These are phyloP conservation scores for Scomber japonicus DNA, from an alignment of 2,113 vertebrate species.

Conservation along the genomic window DNA sequence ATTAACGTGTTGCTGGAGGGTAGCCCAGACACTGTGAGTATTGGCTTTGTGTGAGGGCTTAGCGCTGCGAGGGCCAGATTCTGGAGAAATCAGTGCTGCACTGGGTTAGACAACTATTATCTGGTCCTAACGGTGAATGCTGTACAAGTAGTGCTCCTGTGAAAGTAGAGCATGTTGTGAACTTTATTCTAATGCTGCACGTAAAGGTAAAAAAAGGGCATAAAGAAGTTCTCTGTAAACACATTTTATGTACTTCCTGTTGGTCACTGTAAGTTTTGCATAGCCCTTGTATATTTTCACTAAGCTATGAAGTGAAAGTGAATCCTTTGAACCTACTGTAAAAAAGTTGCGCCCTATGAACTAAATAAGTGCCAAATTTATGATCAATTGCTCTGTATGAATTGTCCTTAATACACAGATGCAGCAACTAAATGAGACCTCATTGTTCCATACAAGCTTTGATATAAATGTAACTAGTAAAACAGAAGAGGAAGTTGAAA, in stretches of 20 bases:
- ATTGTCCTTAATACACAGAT: not conserved
- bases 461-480: not conserved
- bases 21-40: constrained; percentile 95
- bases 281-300: not conserved
- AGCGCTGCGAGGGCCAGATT: constrained; percentile 16
- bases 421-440: not conserved
- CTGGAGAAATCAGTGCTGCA: constrained; percentile 49
- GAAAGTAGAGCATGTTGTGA: not conserved
- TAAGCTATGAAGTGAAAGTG: not conserved
- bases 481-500: not conserved
- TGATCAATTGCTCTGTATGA: too few relatives aligned
- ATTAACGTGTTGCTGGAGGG: constrained; percentile 98
- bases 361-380: too few relatives aligned
- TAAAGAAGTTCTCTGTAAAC: not conserved
- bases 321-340: too few relatives aligned
- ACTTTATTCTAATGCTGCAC: not conserved
- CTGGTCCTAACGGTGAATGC: not conserved
- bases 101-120: constrained; percentile 29
- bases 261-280: not conserved
- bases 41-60: constrained; percentile 57
- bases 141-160: not conserved
- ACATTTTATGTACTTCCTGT: not conserved
- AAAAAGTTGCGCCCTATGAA: not conserved
- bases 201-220: not conserved
- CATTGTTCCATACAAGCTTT: not conserved